These are phyloP conservation scores for Cinclus cinclus DNA, from an alignment of 2,113 vertebrate species.

Conservation along the genomic window DNA sequence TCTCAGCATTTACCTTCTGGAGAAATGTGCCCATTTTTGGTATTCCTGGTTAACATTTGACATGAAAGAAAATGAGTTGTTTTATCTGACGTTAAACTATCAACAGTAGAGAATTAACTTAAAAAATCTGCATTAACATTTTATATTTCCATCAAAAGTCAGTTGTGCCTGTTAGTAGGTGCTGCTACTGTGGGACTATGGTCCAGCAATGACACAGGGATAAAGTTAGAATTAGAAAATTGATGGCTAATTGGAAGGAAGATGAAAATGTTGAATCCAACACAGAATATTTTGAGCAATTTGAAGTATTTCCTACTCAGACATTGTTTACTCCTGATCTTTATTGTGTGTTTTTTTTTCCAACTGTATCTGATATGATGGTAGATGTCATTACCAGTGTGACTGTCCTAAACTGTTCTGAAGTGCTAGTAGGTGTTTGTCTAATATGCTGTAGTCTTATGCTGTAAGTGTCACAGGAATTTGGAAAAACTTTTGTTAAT, in stretches of 20 bases:
- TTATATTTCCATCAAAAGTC: neutral
- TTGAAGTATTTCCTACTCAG: neutral
- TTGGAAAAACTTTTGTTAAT: neutral
- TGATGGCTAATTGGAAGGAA: neutral
- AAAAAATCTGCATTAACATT: neutral
- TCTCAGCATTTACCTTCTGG: neutral
- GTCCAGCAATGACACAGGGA: neutral
- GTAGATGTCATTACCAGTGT: neutral
- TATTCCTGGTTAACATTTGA: neutral
- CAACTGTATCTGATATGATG: neutral
- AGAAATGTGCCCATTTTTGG: neutral
- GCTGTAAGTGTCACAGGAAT: neutral
- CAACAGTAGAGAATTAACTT: neutral
- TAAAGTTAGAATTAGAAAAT: neutral
- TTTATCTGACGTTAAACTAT: neutral
- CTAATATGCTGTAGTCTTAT: neutral
- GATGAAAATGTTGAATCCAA: neutral
- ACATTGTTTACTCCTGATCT: rapidly evolving
- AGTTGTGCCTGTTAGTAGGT: neutral
- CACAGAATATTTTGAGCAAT: neutral
- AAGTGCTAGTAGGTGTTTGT: neutral
- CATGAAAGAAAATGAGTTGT: neutral
- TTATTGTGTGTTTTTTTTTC: rapidly evolving
- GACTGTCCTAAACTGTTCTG: neutral
- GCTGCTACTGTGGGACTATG: neutral